Conservation (phyloP, 2,888 invertebrate genomes). For the Acronicta alni region DNA sequence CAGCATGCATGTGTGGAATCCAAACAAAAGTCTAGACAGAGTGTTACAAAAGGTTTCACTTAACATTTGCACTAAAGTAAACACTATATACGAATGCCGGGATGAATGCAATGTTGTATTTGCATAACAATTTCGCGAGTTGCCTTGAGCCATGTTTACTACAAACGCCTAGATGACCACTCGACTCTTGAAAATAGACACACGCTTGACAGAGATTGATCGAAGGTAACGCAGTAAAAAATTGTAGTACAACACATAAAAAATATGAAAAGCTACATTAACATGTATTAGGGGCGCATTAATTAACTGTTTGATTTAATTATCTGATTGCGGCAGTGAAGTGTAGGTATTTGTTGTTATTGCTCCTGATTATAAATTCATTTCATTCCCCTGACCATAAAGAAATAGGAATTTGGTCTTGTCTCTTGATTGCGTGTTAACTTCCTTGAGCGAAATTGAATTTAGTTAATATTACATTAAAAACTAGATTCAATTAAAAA, state of each 20-base stretch:
- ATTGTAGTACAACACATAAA: conserved; percentile 16
- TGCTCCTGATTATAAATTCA: conserved; percentile 35
- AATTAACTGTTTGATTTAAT: conserved; percentile 47
- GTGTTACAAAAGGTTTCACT: conserved; percentile 36
- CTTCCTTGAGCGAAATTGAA: conserved; percentile 13
- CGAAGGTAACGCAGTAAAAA: conserved; percentile 21
- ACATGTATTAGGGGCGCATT: conserved; percentile 51
- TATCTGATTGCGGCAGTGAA: conserved; percentile 44
- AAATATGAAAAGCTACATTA: conserved; percentile 37
- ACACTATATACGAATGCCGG: conserved; percentile 58
- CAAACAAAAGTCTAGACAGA: conserved; percentile 35
- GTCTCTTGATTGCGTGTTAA: conserved; percentile 27
- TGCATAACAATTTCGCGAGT: conserved; percentile 81
- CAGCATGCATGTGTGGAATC: conserved; percentile 2
- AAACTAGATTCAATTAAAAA: not conserved
- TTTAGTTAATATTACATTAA: conserved; percentile 1
- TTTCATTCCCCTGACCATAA: conserved; percentile 25
- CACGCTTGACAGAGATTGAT: conserved; percentile 58
- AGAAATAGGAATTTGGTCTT: conserved; percentile 17
- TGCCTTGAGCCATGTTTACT: conserved; percentile 68
- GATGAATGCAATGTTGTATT: conserved; percentile 70
- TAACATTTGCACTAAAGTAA: conserved; percentile 54
- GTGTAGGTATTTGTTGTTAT: conserved; percentile 44
- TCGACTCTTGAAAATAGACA: conserved; percentile 37
- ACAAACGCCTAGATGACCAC: conserved; percentile 52